Base-by-base conservation (phyloP, 1,140 invertebrate genomes). In the Hestina assimilis region DNA sequence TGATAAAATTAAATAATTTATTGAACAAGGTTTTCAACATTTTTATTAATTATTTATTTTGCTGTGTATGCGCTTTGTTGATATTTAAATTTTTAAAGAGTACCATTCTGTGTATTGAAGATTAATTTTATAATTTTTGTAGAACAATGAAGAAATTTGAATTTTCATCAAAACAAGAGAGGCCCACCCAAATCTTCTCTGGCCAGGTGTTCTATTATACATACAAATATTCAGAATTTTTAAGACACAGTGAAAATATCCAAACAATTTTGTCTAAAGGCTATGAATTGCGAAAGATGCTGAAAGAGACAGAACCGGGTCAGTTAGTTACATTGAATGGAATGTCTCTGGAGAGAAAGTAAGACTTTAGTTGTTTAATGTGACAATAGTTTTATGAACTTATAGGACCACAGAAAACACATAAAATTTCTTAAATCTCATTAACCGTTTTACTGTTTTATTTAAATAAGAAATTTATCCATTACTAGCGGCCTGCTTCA, bases 221-320 rank as follows among this genome's bases (percentile, higher is more conserved):
- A 6, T 83, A 79, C 26, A 80, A 81, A 31, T 45, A 73, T 2
- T 42, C 78, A 1, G 66, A 71, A 3, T 83, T 83, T 45, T 41
- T 83, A 3, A 43, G 52, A n/a, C 31, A 63, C 5, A 50, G 41
- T 17, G 56, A 65, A 0, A 78, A 81, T 47, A 62, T 83, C n/a
- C 61, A 68, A 33, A 66, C 43, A 1, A 66, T 83, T 17, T 56
- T 83, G n/a, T 48, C 52, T 0, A 66, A 69, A 40, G 66, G 74
- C 1, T 65, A 79, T 48, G 63, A 75, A 38, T 41, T 83, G 7
- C 58, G 76, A 15, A 41, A 64, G 4, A 69, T 58, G 15, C 38
- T 83, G 8, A 80, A 74, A 29, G 28, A 63, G 1, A 43, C 70
- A 0, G n/a, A 23, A n/a, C 65, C 72, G 0, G 77, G 79, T 4